phyloP scores from a whole-genome alignment of 2,888 invertebrate genomes.

The Anagyrus pseudococci region DNA sequence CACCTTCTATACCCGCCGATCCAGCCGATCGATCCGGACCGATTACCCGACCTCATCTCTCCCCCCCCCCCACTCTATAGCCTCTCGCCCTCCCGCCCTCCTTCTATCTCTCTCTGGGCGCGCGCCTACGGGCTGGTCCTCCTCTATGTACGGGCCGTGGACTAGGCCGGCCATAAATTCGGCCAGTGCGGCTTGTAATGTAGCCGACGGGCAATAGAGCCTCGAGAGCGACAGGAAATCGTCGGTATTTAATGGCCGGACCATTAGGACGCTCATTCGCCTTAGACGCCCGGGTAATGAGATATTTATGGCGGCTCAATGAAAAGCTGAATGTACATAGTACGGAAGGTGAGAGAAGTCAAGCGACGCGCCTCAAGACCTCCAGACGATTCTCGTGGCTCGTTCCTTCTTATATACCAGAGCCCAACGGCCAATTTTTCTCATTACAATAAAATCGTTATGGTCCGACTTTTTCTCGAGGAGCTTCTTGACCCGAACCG shows the following conservation, averaged over 20 bases:
- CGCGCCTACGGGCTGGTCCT: no score
- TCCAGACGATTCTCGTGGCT: no score
- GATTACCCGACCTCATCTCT: no score
- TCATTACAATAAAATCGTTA: no score
- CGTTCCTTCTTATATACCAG: no score
- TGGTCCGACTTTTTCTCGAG: background rate
- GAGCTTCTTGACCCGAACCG: no score
- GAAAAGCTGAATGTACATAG: background rate
- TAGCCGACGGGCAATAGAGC: background rate
- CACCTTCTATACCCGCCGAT: no score
- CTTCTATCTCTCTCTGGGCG: background rate
- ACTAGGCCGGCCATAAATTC: constrained; percentile 1
- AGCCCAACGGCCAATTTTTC: no score
- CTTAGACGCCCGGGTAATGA: constrained; percentile 6
- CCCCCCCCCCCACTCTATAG: no score
- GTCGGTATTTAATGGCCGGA: constrained; percentile 4
- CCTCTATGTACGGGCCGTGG: no score
- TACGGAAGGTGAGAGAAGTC: background rate
- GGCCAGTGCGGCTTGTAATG: background rate
- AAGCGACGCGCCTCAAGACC: no score
- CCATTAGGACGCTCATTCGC: constrained; percentile 13
- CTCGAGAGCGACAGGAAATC: constrained; percentile 4
- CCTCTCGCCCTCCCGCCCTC: background rate
- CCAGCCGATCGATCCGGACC: no score
- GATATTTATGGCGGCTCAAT: constrained; percentile 18